Evolutionary conservation across 2,888 invertebrate species (phyloP).

Genomic region (Pammene aurita): DNA sequence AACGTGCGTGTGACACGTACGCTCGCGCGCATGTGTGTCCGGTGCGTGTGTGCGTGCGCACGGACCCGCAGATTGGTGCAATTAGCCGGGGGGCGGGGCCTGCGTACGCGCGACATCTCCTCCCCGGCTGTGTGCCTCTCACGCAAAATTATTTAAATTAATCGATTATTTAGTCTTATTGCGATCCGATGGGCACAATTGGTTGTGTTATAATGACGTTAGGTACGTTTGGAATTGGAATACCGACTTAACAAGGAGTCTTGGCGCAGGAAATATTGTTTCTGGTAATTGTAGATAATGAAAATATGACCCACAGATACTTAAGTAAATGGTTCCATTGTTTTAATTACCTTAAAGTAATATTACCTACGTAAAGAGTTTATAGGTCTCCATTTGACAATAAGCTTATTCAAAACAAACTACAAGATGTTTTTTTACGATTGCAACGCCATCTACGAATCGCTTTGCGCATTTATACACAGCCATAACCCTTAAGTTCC

Average conservation of each 20-base stretch:
- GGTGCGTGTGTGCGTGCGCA: slow-evolving; percentile 68
- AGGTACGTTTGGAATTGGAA: slow-evolving; percentile 46
- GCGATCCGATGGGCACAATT: slow-evolving; percentile 28
- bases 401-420: no score
- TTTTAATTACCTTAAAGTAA: no score
- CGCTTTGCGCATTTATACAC: no score
- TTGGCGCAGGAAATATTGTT: background rate
- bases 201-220: slow-evolving; percentile 63
- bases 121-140: slow-evolving; percentile 53
- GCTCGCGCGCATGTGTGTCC: slow-evolving; percentile 45
- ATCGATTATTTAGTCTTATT: slow-evolving; percentile 38
- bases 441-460: no score
- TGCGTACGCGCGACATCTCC: slow-evolving; percentile 79
- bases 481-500: no score
- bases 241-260: background rate
- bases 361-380: no score
- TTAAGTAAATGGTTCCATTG: no score
- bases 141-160: slow-evolving; percentile 42
- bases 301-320: no score
- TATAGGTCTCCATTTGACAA: no score
- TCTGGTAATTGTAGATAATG: background rate
- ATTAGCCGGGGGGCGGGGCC: slow-evolving; percentile 78
- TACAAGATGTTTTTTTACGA: no score
- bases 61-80: slow-evolving; percentile 78
- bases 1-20: slow-evolving; percentile 58